These are phyloP conservation scores for Pteronura brasiliensis DNA, from an alignment of 2,113 vertebrate species.

Conservation along the genomic window DNA sequence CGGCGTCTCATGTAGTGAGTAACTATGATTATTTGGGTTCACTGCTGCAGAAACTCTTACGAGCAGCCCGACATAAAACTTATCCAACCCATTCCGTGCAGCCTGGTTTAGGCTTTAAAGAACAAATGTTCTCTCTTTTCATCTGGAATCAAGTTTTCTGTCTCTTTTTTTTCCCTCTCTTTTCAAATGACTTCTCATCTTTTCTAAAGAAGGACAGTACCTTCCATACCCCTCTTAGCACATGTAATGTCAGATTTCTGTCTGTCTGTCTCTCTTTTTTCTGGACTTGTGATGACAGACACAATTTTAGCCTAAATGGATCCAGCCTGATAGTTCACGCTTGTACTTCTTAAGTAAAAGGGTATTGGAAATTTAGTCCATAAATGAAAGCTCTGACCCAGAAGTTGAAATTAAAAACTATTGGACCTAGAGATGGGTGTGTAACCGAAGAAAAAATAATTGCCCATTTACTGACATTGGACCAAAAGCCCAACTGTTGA, in stretches of 20 bases:
- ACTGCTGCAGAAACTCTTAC: neutral
- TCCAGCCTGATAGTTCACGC: neutral
- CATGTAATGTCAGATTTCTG: neutral
- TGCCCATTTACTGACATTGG: constrained; percentile 34
- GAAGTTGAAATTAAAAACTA: constrained; percentile 54
- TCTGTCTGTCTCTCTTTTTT: accelerated
- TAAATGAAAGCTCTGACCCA: constrained; percentile 47
- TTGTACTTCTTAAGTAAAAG: constrained; percentile 45
- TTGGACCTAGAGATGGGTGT: neutral
- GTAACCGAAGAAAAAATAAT: constrained; percentile 48
- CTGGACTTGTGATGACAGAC: constrained; percentile 2
- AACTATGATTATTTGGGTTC: constrained; percentile 41
- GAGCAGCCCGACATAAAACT: constrained; percentile 28
- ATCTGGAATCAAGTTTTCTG: constrained; percentile 21
- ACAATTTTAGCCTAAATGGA: constrained; percentile 21
- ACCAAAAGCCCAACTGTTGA: constrained; percentile 47
- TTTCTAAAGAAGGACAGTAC: constrained; percentile 13
- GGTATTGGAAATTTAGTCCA: constrained; percentile 47
- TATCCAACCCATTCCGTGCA: neutral
- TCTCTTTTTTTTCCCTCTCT: neutral
- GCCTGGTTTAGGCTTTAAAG: constrained; percentile 33
- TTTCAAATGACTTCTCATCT: neutral
- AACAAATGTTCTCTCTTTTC: constrained; percentile 15
- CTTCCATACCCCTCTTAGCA: neutral
- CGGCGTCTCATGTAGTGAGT: neutral